Evolutionary conservation across 2,113 vertebrate species (phyloP).

Genomic region (Merops nubicus): DNA sequence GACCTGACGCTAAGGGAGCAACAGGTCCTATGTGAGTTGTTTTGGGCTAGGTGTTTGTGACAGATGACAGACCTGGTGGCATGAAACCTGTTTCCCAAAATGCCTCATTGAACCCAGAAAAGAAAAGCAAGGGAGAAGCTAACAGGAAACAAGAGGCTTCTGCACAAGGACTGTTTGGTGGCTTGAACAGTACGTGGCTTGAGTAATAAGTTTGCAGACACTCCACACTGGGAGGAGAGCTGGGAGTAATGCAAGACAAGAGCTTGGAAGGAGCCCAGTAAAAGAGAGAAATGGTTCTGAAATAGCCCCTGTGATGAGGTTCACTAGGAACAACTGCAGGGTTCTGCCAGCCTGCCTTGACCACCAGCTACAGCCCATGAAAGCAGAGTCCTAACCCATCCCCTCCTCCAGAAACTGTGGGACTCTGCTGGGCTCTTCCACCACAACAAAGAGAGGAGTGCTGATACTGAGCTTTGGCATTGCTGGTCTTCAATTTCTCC

Average conservation of each 20-base stretch:
- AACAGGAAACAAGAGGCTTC: not conserved
- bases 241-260: not conserved
- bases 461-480: not conserved
- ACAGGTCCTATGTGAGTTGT: not conserved
- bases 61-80: not conserved
- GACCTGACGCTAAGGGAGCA: not conserved
- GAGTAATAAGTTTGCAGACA: not conserved
- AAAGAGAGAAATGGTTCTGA: not conserved
- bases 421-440: not conserved
- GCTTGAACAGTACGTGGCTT: not conserved
- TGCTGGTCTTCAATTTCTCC: not conserved
- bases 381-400: not conserved
- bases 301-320: not conserved
- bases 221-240: not conserved
- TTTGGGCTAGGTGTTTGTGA: not conserved
- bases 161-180: not conserved
- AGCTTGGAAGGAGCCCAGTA: not conserved
- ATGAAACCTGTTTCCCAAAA: not conserved
- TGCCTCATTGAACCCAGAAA: rapidly evolving
- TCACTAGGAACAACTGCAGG: not conserved
- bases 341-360: not conserved
- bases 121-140: not conserved
- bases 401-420: not conserved
- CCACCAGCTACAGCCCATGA: not conserved
- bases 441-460: not conserved